Evolutionary conservation across 2,888 invertebrate species (phyloP).

Genomic region (Matsumyia berberina): DNA sequence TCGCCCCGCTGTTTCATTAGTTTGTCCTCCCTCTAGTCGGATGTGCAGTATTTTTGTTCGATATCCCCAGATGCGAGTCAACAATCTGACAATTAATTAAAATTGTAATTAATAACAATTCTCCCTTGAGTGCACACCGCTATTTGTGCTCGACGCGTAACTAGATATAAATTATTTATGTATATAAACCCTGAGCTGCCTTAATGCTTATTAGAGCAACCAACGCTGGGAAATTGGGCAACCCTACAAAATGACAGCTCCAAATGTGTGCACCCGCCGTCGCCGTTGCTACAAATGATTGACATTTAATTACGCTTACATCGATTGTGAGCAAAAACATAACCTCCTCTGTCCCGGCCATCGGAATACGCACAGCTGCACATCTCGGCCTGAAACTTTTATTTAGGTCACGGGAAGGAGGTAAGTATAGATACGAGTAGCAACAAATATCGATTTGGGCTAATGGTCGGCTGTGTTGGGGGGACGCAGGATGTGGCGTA

Average conservation of each 20-base stretch:
- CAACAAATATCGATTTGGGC: conserved; percentile 62
- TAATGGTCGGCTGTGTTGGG: neutral
- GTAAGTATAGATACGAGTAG: too few relatives aligned
- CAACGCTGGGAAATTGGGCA: neutral
- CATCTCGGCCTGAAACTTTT: conserved; percentile 48
- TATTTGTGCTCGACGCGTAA: conserved; percentile 51
- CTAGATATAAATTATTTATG: conserved; percentile 46
- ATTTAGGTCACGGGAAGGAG: conserved; percentile 73
- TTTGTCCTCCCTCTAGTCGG: neutral
- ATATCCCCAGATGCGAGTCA: conserved; percentile 56
- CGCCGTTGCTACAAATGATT: conserved; percentile 50
- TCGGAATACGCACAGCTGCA: conserved; percentile 64
- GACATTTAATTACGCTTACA: conserved; percentile 74
- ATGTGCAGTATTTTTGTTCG: conserved; percentile 6
- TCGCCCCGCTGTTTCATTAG: too few relatives aligned
- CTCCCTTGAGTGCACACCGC: conserved; percentile 46
- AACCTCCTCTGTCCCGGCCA: neutral
- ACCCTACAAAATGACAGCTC: conserved; percentile 48
- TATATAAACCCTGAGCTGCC: conserved; percentile 16
- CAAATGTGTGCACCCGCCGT: conserved; percentile 27
- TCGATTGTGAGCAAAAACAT: conserved; percentile 30
- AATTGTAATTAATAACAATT: conserved; percentile 69
- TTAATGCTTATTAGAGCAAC: conserved; percentile 10
- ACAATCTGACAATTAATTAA: conserved; percentile 76
- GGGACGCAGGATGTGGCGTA: conserved; percentile 22